Evolutionary conservation across 1,140 invertebrate species (phyloP), one percentile per base, ranked within the genome.

Genomic region (Lanistes nyassanus): DNA sequence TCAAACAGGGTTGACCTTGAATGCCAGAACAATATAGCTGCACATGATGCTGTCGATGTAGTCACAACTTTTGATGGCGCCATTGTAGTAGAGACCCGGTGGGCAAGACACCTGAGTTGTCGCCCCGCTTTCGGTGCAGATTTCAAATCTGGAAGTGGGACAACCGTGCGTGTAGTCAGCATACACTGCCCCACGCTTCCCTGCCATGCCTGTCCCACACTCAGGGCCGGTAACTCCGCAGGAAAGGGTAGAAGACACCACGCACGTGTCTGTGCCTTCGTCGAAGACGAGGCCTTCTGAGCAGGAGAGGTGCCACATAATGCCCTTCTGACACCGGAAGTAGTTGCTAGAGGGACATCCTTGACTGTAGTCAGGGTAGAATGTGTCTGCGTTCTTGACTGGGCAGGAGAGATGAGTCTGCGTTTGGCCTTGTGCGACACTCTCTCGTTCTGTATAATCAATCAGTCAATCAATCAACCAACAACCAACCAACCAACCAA

Each of bases 51-150:
- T 67, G 36, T 42, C 39, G 13, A n/a, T 31, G 26, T 42, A 67
- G 36, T 67, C 65, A n/a, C 65, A 67, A 23, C 42, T 67, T 29
- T 67, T 67, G 11, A 42, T 42, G 23, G 65, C 65, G 3, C 65
- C 65, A 9, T 67, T 67, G 37, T 67, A 67, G 42, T 5, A 67
- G 36, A 67, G 26, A 11, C 65, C 65, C n/a, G 16, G 23, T 4
- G 36, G 34, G 21, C 65, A 67, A 23, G 36, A 42, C 13, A 67
- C 2, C 9, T 9, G 21, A 0, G 42, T 7, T n/a, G 13, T 29
- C 5, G 36, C 19, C 5, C 37, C 37, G 5, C n/a, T n/a, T 23
- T 4, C 36, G 13, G 36, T 36, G 37, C 65, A 67, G 19, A 67
- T 39, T 3, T n/a, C 34, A 42, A 67, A 67, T 4, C 23, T 9